Evolutionary conservation across 2,888 invertebrate species (phyloP).

Genomic region (Nemapogon koenigi): DNA sequence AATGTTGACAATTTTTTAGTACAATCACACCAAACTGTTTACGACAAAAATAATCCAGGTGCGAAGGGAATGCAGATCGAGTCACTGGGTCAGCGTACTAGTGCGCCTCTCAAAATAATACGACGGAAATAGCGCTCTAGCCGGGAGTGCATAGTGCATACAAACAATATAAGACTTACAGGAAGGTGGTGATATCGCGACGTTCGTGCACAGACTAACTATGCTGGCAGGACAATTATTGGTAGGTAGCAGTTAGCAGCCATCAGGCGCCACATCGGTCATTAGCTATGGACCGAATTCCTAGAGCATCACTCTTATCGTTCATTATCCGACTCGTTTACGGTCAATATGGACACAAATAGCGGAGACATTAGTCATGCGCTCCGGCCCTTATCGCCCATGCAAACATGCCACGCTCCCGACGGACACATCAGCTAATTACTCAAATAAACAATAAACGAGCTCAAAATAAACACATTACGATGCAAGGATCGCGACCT

Average conservation of each 20-base stretch:
- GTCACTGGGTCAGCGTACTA: constrained; percentile 47
- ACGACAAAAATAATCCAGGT: constrained; percentile 27
- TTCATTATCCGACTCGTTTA: constrained; percentile 36
- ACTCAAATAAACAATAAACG: no score
- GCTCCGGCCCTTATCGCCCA: constrained; percentile 32
- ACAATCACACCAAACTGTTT: no score
- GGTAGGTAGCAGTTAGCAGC: no score
- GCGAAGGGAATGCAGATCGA: constrained; percentile 34
- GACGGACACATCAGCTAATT: no score
- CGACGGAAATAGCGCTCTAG: constrained; percentile 34
- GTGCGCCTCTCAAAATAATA: constrained; percentile 41
- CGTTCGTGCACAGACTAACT: background rate
- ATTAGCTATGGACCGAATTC: constrained; percentile 38
- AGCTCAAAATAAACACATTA: no score
- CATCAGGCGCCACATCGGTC: constrained; percentile 22
- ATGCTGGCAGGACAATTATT: background rate
- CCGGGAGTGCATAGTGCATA: background rate
- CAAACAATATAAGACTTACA: background rate
- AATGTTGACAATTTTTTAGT: no score
- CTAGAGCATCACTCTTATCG: constrained; percentile 37
- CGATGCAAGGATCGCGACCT: no score
- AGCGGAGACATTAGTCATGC: constrained; percentile 42
- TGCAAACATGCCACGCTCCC: constrained; percentile 19
- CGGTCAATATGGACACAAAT: constrained; percentile 40
- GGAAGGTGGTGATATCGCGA: constrained; percentile 18